A percentile compares a stretch with the other conserved stretches of the same genome.
These are phyloP conservation scores for Mustela lutreola DNA, from an alignment of 2,113 vertebrate species.

Conservation along the genomic window DNA sequence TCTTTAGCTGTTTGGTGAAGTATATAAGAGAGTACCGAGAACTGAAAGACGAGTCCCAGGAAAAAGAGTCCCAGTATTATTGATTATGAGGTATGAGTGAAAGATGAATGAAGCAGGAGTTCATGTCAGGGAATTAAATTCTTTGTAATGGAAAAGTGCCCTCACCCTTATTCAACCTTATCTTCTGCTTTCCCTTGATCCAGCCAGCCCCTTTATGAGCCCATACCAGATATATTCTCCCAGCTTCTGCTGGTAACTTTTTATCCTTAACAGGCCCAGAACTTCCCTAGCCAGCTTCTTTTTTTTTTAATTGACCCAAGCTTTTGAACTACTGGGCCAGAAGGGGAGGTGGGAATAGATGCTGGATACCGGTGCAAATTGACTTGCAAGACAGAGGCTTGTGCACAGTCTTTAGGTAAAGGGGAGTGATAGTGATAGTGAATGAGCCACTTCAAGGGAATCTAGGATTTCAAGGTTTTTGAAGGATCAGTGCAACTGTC, in stretches of 20 bases:
- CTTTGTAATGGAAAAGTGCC: not conserved
- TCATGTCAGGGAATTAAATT: slow-evolving; percentile 2
- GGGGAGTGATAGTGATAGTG: not conserved
- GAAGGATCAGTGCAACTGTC: not conserved
- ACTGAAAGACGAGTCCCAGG: not conserved
- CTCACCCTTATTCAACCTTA: not conserved
- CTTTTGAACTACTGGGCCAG: not conserved
- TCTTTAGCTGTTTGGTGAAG: not conserved
- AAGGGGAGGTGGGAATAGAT: not conserved
- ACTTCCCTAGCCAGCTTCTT: not conserved
- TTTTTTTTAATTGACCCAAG: not conserved
- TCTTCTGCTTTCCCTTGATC: not conserved
- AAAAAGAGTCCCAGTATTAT: not conserved
- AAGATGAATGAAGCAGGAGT: not conserved
- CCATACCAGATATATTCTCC: not conserved
- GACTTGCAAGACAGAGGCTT: not conserved
- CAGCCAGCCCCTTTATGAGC: not conserved
- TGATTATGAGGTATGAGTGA: not conserved
- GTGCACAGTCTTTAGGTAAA: slow-evolving; percentile 38
- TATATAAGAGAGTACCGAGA: not conserved
- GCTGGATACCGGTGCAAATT: not conserved
- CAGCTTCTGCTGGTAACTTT: not conserved
- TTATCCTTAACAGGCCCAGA: not conserved
- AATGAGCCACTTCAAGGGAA: not conserved
- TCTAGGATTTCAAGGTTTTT: not conserved